Evolutionary conservation across 2,113 vertebrate species (phyloP), one percentile per base, ranked within the genome.

Genomic region (Rhinolophus ferrumequinum): DNA sequence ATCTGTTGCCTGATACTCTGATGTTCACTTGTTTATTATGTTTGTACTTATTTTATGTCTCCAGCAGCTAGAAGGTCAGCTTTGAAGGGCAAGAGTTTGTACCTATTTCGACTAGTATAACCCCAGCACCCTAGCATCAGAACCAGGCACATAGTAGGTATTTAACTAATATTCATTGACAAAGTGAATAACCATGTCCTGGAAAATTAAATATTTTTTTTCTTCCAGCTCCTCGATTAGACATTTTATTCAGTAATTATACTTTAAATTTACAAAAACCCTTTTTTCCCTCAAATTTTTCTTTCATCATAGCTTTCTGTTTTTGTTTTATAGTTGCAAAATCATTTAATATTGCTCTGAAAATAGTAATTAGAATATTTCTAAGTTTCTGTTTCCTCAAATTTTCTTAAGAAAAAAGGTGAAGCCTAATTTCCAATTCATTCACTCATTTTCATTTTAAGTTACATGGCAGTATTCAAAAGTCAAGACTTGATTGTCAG

Each of bases 391-490:
- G 82, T 77, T 81, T 33, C 35, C 38, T 82, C 8, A 1, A 41
- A 75, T 33, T 82, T 96, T 96, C 41, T 83, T 56, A 83, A 86
- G 66, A 79, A 60, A 60, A 95, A 96, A 69, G 50, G 83, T 88
- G 60, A 75, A 76, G 44, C 11, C 30, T 90, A 88, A 81, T 92
- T 93, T 88, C 13, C 62, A 92, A 81, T 84, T 81, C 22, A 70
- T 92, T 96, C 66, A 92, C 50, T 82, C 44, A 60, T 84, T 92
- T 96, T 96, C 18, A 75, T 89, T 81, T 90, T 93, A 90, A 85
- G 11, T 92, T 76, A 33, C 38, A 87, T 28, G 19, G 3, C 64
- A 92, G 50, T 75, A 83, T 38, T 28, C 22, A 89, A 41, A 47
- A 80, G 81, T 77, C 22, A 95, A 77, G 54, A 56, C 54, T 79